Conservation (phyloP, 1,140 invertebrate genomes). For the Caenorhabditis tropicalis region DNA sequence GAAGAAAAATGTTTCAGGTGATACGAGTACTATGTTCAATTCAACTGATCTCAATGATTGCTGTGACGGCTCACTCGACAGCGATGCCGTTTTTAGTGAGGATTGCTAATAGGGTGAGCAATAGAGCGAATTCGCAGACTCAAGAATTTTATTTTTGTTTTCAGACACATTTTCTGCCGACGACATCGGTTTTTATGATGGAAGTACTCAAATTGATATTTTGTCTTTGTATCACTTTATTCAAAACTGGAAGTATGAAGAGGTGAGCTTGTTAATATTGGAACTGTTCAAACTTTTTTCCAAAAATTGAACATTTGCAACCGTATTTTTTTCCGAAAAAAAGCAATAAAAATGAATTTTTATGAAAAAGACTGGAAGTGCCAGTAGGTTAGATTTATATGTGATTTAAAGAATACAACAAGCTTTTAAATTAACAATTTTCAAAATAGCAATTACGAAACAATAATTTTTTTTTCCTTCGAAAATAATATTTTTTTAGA, state of each 20-base stretch:
- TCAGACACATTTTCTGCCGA: conserved; percentile 44
- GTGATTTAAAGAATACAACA: too few species aligned
- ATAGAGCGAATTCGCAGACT: neutral
- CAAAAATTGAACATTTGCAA: too few species aligned
- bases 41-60: conserved; percentile 23
- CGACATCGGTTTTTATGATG: conserved; percentile 49
- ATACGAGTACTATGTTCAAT: conserved; percentile 8
- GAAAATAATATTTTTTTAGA: too few species aligned
- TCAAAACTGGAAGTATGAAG: neutral
- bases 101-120: conserved; percentile 24
- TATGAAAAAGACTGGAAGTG: too few species aligned
- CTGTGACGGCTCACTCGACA: conserved; percentile 9
- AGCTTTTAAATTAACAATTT: too few species aligned
- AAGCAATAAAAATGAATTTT: too few species aligned
- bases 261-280: neutral
- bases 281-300: too few species aligned
- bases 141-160: neutral
- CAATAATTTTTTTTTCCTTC: too few species aligned
- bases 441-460: too few species aligned
- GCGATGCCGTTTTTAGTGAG: conserved; percentile 26
- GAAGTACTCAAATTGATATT: conserved; percentile 34
- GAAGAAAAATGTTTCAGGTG: neutral
- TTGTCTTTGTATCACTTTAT: neutral
- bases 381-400: too few species aligned
- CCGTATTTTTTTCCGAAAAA: too few species aligned